These are phyloP conservation scores for roundworm (Caenorhabditis elegans) DNA, from an alignment of 1,140 invertebrate genomes.

Conservation along the genomic window WBcel235 BX284602.5:1317001-1317500, in stretches of 20 bases:
- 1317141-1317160: conserved; percentile 61
- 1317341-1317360: too few relatives aligned
- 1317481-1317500: too few relatives aligned
- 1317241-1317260: not conserved
- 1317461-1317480: too few relatives aligned
- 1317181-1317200: conserved; percentile 59
- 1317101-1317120: conserved; percentile 58
- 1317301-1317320: too few relatives aligned
- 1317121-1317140: conserved; percentile 57
- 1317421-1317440: too few relatives aligned
- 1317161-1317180: conserved; percentile 59
- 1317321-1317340: too few relatives aligned
- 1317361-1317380: too few relatives aligned
- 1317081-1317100: conserved; percentile 61
- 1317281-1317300: too few relatives aligned
- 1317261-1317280: too few relatives aligned
- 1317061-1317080: conserved; percentile 55
- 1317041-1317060: conserved; percentile 24
- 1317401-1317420: too few relatives aligned
- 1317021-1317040: conserved; percentile 32
- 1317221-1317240: not conserved
- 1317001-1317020: not conserved
- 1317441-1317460: too few relatives aligned
- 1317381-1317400: too few relatives aligned
- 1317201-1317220: conserved; percentile 44